Percentiles rank a stretch among this genome's conserved stretches.
These are phyloP conservation scores for Parochlus steinenii DNA, from an alignment of 2,888 invertebrate species.

Conservation along the genomic window DNA sequence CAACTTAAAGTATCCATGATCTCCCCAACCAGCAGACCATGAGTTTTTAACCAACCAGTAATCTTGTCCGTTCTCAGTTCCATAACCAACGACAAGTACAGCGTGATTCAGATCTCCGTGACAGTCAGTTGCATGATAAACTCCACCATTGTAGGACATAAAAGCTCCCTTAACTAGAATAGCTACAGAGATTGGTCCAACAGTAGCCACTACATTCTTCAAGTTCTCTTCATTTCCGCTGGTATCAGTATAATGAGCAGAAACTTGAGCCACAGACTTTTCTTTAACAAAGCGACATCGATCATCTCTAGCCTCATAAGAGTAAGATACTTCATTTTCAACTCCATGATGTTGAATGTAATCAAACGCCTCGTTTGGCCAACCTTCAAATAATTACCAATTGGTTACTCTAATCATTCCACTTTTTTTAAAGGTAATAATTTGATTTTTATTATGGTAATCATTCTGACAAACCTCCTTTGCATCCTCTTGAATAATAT, in stretches of 20 bases:
- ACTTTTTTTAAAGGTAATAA: no score
- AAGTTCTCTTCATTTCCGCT: slow-evolving; percentile 23
- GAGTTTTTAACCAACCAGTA: slow-evolving; percentile 30
- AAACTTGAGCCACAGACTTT: slow-evolving; percentile 20
- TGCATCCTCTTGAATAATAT: slow-evolving; percentile 23
- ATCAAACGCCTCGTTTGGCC: slow-evolving; percentile 25
- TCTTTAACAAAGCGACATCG: slow-evolving; percentile 19
- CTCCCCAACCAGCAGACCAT: slow-evolving; percentile 27
- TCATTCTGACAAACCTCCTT: slow-evolving; percentile 28
- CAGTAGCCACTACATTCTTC: slow-evolving; percentile 25
- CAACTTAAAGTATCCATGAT: slow-evolving; percentile 25
- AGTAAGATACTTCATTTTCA: slow-evolving; percentile 20
- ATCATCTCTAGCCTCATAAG: slow-evolving; percentile 22
- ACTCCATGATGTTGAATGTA: slow-evolving; percentile 21
- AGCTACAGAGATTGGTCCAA: slow-evolving; percentile 26
- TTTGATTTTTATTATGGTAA: no score
- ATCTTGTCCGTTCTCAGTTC: slow-evolving; percentile 23
- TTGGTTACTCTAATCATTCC: no score
- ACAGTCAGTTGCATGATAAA: slow-evolving; percentile 25
- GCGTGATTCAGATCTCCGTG: slow-evolving; percentile 25
- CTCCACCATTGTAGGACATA: slow-evolving; percentile 23
- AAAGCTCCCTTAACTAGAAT: slow-evolving; percentile 23
- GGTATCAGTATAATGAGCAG: slow-evolving; percentile 21
- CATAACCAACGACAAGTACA: slow-evolving; percentile 27
- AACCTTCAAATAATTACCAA: no score